These are phyloP conservation scores for Lutjanus campechanus DNA, from an alignment of 2,797 vertebrate species.

Conservation along the genomic window DNA sequence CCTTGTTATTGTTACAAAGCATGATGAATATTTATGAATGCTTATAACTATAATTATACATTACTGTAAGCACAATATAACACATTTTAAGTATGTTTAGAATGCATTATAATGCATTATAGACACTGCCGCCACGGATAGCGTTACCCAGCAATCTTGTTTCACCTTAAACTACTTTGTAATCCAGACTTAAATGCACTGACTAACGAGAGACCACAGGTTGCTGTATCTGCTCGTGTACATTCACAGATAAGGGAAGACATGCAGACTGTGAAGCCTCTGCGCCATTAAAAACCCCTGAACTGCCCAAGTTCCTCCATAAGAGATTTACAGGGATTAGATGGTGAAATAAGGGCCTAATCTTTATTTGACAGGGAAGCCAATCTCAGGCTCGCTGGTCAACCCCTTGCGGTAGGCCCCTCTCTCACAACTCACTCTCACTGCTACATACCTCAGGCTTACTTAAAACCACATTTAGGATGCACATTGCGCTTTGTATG, in stretches of 20 bases:
- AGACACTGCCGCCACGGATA: too few relatives aligned
- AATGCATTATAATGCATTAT: too few relatives aligned
- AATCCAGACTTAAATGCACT: slow-evolving; percentile 38
- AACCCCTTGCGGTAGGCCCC: slow-evolving; percentile 49
- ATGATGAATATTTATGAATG: too few relatives aligned
- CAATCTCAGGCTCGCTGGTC: slow-evolving; percentile 70
- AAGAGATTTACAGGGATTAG: slow-evolving; percentile 79
- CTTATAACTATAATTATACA: too few relatives aligned
- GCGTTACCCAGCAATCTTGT: slow-evolving; percentile 3
- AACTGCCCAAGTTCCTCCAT: slow-evolving; percentile 55
- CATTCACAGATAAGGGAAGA: slow-evolving; percentile 52
- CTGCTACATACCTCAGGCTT: slow-evolving; percentile 44
- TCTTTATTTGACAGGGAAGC: slow-evolving; percentile 75
- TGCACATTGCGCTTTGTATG: slow-evolving; percentile 30
- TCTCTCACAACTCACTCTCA: slow-evolving; percentile 41
- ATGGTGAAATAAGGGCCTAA: slow-evolving; percentile 73
- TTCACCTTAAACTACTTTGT: slow-evolving; percentile 38
- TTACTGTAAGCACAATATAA: too few relatives aligned
- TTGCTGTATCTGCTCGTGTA: slow-evolving; percentile 38
- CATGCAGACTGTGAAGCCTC: slow-evolving; percentile 40
- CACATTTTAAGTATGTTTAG: too few relatives aligned
- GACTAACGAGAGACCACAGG: slow-evolving; percentile 34
- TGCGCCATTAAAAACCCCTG: slow-evolving; percentile 35
- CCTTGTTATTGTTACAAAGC: too few relatives aligned
- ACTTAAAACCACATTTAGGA: slow-evolving; percentile 59